Percentiles rank a stretch among this genome's conserved stretches.
Evolutionary conservation across 2,113 vertebrate genomes (phyloP).

Genomic region (Dicaeum eximium): DNA sequence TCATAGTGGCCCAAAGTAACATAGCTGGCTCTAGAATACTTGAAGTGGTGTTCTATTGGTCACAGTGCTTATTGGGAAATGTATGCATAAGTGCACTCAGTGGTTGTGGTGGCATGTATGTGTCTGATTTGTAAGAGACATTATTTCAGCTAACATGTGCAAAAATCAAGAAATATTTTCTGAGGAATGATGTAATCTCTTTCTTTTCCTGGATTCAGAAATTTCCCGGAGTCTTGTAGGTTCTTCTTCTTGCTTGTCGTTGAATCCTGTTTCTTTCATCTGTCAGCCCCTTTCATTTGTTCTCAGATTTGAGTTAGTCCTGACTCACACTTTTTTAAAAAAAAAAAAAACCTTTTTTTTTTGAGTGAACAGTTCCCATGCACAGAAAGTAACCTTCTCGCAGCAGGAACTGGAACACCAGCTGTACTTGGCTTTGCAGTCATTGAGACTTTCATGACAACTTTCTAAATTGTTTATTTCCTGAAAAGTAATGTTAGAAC

Average conservation of each 20-base stretch:
- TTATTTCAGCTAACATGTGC: background rate
- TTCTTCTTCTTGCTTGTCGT: background rate
- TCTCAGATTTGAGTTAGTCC: background rate
- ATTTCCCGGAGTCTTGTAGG: background rate
- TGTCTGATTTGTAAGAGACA: background rate
- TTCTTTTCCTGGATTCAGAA: background rate
- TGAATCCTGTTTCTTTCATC: background rate
- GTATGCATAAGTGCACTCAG: background rate
- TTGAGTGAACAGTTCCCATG: background rate
- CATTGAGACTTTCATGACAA: background rate
- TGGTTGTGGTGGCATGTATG: background rate
- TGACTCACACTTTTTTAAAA: background rate
- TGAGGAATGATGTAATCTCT: background rate
- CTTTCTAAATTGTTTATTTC: slow-evolving; percentile 38
- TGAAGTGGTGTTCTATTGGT: background rate
- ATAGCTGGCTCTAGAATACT: background rate
- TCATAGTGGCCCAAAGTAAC: background rate
- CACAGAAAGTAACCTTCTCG: background rate
- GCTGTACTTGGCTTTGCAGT: slow-evolving; percentile 37
- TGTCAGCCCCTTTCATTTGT: background rate
- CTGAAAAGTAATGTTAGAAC: slow-evolving; percentile 18
- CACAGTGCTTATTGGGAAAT: background rate
- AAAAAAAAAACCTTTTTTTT: too few relatives aligned
- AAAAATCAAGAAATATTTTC: background rate
- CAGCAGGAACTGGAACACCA: background rate